phyloP scores from a whole-genome alignment of 1,140 invertebrate genomes.

The Musca domestica region DNA sequence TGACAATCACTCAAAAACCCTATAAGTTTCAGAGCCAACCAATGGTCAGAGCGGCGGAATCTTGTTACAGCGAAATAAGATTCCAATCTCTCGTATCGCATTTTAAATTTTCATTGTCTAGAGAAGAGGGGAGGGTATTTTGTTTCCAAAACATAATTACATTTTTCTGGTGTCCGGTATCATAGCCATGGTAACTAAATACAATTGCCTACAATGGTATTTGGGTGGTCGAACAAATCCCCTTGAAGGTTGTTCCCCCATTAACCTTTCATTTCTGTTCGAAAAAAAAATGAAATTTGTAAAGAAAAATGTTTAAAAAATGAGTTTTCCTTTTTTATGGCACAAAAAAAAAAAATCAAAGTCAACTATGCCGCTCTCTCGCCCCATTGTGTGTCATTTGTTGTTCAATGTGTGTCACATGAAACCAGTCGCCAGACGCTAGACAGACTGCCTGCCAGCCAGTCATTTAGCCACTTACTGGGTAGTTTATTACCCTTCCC shows the following conservation, averaged over 20 bases:
- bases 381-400: not conserved
- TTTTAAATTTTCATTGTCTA: too few species aligned
- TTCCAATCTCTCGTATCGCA: too few species aligned
- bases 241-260: too few species aligned
- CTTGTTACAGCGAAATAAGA: too few species aligned
- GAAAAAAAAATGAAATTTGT: not conserved
- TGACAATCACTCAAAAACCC: too few species aligned
- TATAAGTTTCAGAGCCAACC: too few species aligned
- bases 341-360: conserved; percentile 9
- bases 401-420: not conserved
- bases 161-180: not conserved
- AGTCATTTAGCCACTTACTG: not conserved
- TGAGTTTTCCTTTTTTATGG: not conserved
- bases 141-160: conserved; percentile 9
- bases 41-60: too few species aligned
- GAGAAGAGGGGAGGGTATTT: too few species aligned
- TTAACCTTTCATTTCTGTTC: too few species aligned
- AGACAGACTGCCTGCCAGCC: not conserved
- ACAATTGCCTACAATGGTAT: not conserved
- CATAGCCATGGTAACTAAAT: not conserved
- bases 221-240: conserved; percentile 1
- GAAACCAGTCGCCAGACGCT: not conserved
- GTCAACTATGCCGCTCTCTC: not conserved
- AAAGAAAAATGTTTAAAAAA: not conserved
- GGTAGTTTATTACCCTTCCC: conserved; percentile 2